phyloP scores from a whole-genome alignment of 2,888 invertebrate genomes.

The Campoletis raptor region DNA sequence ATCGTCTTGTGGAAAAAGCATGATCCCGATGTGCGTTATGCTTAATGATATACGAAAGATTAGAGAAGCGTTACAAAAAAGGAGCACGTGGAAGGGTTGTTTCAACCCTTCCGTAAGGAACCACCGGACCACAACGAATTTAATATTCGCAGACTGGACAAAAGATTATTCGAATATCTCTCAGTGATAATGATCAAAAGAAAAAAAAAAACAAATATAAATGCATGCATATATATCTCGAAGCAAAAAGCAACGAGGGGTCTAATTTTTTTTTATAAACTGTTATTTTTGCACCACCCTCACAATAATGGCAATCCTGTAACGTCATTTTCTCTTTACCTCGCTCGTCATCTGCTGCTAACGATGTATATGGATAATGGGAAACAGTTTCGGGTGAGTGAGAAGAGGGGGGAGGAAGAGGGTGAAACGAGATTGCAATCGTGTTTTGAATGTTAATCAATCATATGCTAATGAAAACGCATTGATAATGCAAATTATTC shows the following conservation, averaged over 20 bases:
- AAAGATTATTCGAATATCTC: slow-evolving; percentile 36
- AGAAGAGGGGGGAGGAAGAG: not conserved
- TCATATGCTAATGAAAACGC: slow-evolving; percentile 62
- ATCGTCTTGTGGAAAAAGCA: not conserved
- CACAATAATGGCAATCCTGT: slow-evolving; percentile 17
- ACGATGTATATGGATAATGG: slow-evolving; percentile 46
- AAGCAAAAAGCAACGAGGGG: slow-evolving; percentile 25
- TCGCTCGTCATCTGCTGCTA: slow-evolving; percentile 59
- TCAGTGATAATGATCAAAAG: slow-evolving; percentile 52
- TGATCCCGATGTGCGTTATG: not conserved
- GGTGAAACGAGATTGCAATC: slow-evolving; percentile 59
- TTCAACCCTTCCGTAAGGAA: slow-evolving; percentile 28
- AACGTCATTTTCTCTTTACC: slow-evolving; percentile 32
- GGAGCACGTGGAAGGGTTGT: slow-evolving; percentile 23
- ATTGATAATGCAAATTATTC: slow-evolving; percentile 59
- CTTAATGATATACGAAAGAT: not conserved
- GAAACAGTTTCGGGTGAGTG: slow-evolving; percentile 49
- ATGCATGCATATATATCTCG: slow-evolving; percentile 27
- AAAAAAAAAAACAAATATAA: slow-evolving; percentile 48
- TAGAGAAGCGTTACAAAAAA: slow-evolving; percentile 20
- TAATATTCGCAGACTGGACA: slow-evolving; percentile 39
- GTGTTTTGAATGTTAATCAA: slow-evolving; percentile 65
- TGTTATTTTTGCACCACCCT: slow-evolving; percentile 14
- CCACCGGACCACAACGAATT: slow-evolving; percentile 45
- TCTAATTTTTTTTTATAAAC: slow-evolving; percentile 6